Evolutionary conservation across 2,888 invertebrate species (phyloP).

Genomic region (Drosophila mimetica): DNA sequence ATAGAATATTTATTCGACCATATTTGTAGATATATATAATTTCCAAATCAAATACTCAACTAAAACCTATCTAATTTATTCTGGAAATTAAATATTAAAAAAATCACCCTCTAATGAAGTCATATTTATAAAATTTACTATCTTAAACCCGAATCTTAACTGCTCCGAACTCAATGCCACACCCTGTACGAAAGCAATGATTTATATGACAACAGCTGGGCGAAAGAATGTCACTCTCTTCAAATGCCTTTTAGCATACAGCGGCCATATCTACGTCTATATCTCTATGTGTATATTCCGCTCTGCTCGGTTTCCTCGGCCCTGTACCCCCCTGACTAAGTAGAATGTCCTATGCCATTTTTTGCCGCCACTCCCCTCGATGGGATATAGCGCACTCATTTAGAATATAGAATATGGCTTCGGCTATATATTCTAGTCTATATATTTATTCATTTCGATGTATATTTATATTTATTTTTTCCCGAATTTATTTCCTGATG

Average conservation of each 20-base stretch:
- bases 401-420: constrained; percentile 32
- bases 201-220: constrained; percentile 74
- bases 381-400: constrained; percentile 22
- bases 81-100: no score
- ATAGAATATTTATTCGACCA: no score
- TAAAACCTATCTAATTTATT: no score
- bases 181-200: constrained; percentile 70
- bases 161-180: constrained; percentile 5
- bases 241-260: constrained; percentile 41
- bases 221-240: constrained; percentile 64
- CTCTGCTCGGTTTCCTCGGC: constrained; percentile 13
- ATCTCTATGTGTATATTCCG: constrained; percentile 28
- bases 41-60: no score
- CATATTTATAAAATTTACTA: not conserved
- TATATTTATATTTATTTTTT: constrained; percentile 59
- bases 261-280: constrained; percentile 34
- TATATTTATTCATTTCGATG: constrained; percentile 43
- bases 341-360: constrained; percentile 51
- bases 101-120: not conserved
- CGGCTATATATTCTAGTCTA: constrained; percentile 32
- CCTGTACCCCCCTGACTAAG: constrained; percentile 24
- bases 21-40: no score
- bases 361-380: constrained; percentile 25
- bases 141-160: not conserved
- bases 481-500: constrained; percentile 75